A percentile compares a stretch with the other conserved stretches of the same genome.
Evolutionary conservation across 2,113 vertebrate species (phyloP).

Genomic region (Eclectus roratus): DNA sequence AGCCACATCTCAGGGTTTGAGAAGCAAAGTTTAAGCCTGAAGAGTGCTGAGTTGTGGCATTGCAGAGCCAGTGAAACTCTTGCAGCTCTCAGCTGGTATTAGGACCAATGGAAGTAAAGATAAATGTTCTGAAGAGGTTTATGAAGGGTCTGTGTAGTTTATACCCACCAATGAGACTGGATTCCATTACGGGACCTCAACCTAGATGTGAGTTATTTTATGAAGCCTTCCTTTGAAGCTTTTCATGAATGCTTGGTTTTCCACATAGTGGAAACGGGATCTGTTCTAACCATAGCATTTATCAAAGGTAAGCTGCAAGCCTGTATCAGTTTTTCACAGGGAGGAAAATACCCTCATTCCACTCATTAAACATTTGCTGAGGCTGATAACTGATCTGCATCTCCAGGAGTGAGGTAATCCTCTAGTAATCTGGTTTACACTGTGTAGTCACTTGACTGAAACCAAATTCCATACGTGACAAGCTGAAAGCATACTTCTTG

Average conservation of each 20-base stretch:
- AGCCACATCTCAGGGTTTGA: not conserved
- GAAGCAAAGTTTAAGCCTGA: not conserved
- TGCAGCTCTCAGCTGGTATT: not conserved
- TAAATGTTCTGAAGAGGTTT: not conserved
- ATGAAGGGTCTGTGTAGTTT: not conserved
- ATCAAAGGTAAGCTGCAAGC: not conserved
- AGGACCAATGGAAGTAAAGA: not conserved
- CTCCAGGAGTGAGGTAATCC: constrained; percentile 1
- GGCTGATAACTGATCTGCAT: not conserved
- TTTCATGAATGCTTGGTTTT: not conserved
- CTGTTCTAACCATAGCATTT: not conserved
- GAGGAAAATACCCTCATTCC: not conserved
- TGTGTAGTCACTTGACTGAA: not conserved
- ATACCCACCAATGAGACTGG: not conserved
- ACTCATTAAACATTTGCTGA: not conserved
- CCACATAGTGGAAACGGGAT: not conserved
- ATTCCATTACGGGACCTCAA: not conserved
- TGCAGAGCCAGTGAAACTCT: not conserved
- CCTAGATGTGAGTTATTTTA: not conserved
- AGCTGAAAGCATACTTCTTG: not conserved
- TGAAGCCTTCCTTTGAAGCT: not conserved
- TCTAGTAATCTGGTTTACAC: not conserved
- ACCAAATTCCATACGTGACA: not conserved
- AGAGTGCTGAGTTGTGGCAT: not conserved
- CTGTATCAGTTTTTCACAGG: not conserved